These are phyloP conservation scores for Manis javanica DNA, from an alignment of 2,797 vertebrate species.

Conservation along the genomic window DNA sequence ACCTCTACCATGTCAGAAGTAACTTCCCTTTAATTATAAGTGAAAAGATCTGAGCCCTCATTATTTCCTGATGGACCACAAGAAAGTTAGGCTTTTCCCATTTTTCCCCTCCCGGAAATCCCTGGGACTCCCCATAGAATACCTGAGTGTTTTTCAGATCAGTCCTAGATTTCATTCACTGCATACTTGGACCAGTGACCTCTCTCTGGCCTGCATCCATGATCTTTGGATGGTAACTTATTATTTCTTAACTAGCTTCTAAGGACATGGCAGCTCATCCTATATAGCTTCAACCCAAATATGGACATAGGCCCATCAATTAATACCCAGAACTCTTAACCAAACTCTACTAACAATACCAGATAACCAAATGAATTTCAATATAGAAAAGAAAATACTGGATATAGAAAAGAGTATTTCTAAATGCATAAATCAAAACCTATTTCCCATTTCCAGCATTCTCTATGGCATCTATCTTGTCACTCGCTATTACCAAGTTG, in stretches of 20 bases:
- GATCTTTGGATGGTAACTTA: not conserved
- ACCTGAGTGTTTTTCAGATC: not conserved
- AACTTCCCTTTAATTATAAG: conserved; percentile 55
- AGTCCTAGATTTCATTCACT: not conserved
- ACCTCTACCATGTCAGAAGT: conserved; percentile 61
- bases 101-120: not conserved
- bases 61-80: conserved; percentile 20
- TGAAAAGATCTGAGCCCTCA: conserved; percentile 34
- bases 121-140: not conserved
- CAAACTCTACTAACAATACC: not conserved
- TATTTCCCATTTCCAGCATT: not conserved
- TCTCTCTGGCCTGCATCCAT: not conserved
- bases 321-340: not conserved
- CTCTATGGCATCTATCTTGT: not conserved
- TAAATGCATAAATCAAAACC: not conserved
- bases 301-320: not conserved
- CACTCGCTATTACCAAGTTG: not conserved
- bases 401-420: not conserved
- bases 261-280: not conserved
- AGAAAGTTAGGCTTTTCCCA: not conserved
- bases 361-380: not conserved
- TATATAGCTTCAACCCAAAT: not conserved
- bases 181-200: not conserved
- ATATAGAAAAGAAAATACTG: conserved; percentile 5
- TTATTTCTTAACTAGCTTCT: not conserved